Evolutionary conservation across 2,113 vertebrate species (phyloP).

Genomic region (Daphoenositta chrysoptera): DNA sequence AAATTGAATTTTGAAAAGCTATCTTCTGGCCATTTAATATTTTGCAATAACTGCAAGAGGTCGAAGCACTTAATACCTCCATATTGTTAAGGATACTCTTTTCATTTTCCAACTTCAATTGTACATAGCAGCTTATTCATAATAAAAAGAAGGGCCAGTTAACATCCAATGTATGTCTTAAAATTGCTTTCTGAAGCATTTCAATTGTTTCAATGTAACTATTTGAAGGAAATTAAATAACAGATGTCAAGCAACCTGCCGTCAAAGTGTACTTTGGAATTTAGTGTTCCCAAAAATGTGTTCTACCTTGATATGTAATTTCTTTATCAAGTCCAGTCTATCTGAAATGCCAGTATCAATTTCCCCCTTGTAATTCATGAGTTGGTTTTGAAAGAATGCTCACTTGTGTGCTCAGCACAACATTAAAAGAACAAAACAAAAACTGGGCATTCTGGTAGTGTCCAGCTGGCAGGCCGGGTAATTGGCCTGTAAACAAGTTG

Average conservation of each 20-base stretch:
- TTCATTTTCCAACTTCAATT: neutral
- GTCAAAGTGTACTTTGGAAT: neutral
- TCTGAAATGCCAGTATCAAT: neutral
- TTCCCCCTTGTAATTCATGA: slow-evolving; percentile 17
- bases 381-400: slow-evolving; percentile 53
- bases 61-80: neutral
- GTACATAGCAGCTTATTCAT: neutral
- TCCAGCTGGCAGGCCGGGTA: slow-evolving; percentile 41
- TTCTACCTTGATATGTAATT: neutral
- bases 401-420: slow-evolving; percentile 50
- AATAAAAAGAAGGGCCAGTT: neutral
- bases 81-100: neutral
- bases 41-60: neutral
- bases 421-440: slow-evolving; percentile 43
- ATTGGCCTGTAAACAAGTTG: slow-evolving; percentile 48
- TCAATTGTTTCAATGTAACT: neutral
- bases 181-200: neutral
- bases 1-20: neutral
- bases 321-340: neutral
- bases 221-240: neutral
- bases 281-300: neutral
- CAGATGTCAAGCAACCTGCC: neutral
- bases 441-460: slow-evolving; percentile 34
- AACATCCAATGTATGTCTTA: neutral
- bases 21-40: neutral